phyloP scores from a whole-genome alignment of 2,888 invertebrate species.

The Cancer borealis region DNA sequence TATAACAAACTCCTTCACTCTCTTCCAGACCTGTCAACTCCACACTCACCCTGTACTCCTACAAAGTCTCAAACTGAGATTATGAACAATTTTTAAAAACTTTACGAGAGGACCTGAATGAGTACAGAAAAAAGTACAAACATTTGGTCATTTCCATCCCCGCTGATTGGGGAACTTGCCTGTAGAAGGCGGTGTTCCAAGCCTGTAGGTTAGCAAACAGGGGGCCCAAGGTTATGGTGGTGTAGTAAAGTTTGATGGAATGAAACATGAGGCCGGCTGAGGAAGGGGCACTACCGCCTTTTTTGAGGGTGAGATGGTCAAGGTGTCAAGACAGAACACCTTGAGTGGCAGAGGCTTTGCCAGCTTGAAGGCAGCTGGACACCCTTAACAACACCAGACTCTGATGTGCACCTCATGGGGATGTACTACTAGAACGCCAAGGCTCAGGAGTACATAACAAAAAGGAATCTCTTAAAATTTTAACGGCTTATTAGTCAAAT shows the following conservation, averaged over 20 bases:
- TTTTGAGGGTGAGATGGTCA: not conserved
- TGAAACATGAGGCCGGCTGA: not conserved
- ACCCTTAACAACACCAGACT: not conserved
- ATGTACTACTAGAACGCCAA: not conserved
- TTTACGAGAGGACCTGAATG: conserved; percentile 51
- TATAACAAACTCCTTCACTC: not conserved
- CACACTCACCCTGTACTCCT: not conserved
- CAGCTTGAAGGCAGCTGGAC: not conserved
- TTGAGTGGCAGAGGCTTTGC: not conserved
- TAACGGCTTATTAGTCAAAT: no score
- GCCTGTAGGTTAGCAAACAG: not conserved
- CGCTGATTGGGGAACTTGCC: no score
- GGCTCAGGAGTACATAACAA: not conserved
- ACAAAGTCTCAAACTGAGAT: not conserved
- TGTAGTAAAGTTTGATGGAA: not conserved
- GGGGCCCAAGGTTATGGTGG: not conserved
- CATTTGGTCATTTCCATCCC: no score
- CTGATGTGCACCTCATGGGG: not conserved
- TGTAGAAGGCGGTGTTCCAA: not conserved
- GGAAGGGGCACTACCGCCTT: not conserved
- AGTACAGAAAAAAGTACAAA: conserved; percentile 30
- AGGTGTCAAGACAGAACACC: not conserved
- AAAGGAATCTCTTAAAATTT: not conserved
- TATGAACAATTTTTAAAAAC: conserved; percentile 54
- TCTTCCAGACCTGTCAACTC: not conserved